Conservation (phyloP, 2,888 invertebrate genomes). For the Bursaphelenchus okinawaensis region DNA sequence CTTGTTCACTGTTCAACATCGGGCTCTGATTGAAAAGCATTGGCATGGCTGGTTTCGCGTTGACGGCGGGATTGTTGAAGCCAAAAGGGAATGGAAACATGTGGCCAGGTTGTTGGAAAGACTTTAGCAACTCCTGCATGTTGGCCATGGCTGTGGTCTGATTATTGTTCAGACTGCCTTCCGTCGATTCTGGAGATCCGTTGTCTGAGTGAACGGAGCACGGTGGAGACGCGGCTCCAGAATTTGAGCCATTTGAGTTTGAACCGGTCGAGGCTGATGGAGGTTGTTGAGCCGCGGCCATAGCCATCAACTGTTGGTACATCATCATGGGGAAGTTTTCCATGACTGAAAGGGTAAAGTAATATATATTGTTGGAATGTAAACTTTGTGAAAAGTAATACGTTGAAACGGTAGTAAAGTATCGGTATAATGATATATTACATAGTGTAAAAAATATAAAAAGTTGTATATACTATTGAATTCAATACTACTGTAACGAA, state of each 20-base stretch:
- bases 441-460: no score
- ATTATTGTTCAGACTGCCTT: neutral
- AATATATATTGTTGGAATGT: no score
- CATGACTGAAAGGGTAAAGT: no score
- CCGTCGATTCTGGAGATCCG: neutral
- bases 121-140: neutral
- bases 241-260: conserved; percentile 10
- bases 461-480: no score
- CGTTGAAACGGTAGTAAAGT: no score
- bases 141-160: neutral
- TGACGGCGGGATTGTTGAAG: neutral
- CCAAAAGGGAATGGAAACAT: neutral
- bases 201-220: neutral
- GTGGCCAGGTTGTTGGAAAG: neutral
- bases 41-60: neutral
- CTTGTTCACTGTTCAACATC: neutral
- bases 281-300: neutral
- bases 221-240: conserved; percentile 9
- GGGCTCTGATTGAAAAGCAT: neutral
- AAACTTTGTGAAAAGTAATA: no score
- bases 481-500: no score
- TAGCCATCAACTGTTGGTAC: conserved; percentile 1
- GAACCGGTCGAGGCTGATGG: neutral
- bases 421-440: no score
- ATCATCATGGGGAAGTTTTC: conserved; percentile 7